phyloP scores from a whole-genome alignment of 1,140 invertebrate species.

The Plutomurus gul region DNA sequence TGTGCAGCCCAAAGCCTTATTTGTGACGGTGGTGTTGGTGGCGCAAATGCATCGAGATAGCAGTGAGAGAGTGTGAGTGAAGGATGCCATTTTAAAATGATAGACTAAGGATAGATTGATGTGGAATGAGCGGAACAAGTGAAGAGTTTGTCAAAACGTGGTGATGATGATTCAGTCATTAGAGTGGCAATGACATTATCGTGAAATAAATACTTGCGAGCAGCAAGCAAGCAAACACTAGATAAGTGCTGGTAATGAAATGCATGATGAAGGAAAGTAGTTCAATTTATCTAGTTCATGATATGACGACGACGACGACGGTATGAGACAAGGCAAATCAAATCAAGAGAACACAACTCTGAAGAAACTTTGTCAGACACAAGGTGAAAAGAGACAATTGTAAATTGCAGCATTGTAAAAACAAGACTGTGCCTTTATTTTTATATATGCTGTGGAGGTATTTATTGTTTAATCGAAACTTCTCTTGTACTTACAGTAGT shows the following conservation, averaged over 20 bases:
- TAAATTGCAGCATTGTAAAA: not conserved
- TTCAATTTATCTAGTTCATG: not conserved
- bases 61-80: too few relatives aligned
- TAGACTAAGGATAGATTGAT: not conserved
- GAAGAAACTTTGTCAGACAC: not conserved
- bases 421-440: too few relatives aligned
- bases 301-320: not conserved
- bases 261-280: constrained; percentile 14
- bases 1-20: too few relatives aligned
- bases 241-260: constrained; percentile 7
- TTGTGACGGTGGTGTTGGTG: too few relatives aligned
- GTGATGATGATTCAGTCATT: not conserved
- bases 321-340: not conserved
- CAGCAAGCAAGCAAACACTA: not conserved
- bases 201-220: not conserved
- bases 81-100: too few relatives aligned
- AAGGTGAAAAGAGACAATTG: not conserved
- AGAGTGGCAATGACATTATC: constrained; percentile 7
- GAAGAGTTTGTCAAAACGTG: not conserved
- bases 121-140: not conserved
- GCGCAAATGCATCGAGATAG: too few relatives aligned
- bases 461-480: too few relatives aligned
- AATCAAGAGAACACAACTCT: not conserved
- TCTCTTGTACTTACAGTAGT: too few relatives aligned
- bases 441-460: too few relatives aligned